phyloP scores from a whole-genome alignment of 2,797 vertebrate species.

The Hybognathus amarus region DNA sequence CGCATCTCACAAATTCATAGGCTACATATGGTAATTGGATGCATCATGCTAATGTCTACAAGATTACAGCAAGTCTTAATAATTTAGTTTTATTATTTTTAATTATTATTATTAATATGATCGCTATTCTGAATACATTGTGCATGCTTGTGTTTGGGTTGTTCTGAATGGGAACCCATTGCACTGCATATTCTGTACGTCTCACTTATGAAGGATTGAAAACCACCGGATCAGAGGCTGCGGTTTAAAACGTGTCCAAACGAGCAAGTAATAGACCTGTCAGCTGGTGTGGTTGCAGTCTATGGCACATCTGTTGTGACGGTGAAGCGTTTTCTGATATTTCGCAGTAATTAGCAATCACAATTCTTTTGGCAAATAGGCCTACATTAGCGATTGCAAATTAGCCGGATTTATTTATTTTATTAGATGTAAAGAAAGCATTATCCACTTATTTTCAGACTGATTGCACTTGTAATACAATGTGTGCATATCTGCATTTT shows the following conservation, averaged over 20 bases:
- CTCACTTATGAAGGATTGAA: conserved; percentile 6
- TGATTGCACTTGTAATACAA: background rate
- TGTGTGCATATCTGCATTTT: background rate
- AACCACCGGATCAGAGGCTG: conserved; percentile 18
- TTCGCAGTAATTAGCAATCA: conserved; percentile 26
- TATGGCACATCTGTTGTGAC: conserved; percentile 34
- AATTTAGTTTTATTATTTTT: background rate
- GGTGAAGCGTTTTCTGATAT: conserved; percentile 23
- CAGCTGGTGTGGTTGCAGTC: conserved; percentile 29
- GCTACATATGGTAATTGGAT: background rate
- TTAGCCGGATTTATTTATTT: conserved; percentile 10
- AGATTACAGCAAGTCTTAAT: background rate
- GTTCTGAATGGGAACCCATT: background rate
- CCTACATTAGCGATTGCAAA: background rate
- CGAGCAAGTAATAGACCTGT: conserved; percentile 34
- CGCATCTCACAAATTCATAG: background rate
- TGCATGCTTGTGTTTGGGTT: background rate
- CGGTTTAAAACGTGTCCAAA: conserved; percentile 38
- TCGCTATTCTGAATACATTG: background rate
- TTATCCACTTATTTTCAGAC: conserved; percentile 8
- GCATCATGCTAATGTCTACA: background rate
- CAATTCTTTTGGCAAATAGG: background rate
- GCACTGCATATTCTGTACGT: conserved; percentile 2
- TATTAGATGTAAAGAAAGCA: background rate
- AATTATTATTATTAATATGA: background rate